These are phyloP conservation scores for Shargacucullia verbasci DNA, from an alignment of 2,888 invertebrate species.

Conservation along the genomic window DNA sequence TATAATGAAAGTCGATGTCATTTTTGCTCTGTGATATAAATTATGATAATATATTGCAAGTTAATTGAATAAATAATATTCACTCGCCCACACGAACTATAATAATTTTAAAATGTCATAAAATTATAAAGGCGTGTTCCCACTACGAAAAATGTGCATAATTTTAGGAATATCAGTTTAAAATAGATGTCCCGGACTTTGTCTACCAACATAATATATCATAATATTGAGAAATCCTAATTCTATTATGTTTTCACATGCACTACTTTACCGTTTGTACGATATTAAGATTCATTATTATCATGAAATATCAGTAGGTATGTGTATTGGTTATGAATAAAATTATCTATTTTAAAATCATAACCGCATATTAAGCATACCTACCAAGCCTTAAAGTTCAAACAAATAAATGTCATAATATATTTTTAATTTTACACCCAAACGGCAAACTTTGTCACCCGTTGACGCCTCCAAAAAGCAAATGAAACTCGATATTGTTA, in stretches of 20 bases:
- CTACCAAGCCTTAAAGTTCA: conserved; percentile 21
- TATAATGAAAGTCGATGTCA: too few species aligned
- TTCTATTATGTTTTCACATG: too few species aligned
- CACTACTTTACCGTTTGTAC: too few species aligned
- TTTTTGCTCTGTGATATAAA: background rate
- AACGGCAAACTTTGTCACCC: conserved; percentile 34
- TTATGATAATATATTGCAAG: conserved; percentile 10
- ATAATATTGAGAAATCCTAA: too few species aligned
- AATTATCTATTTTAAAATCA: conserved; percentile 15
- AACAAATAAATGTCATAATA: conserved; percentile 45
- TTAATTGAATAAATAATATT: conserved; percentile 27
- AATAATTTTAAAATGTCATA: conserved; percentile 36
- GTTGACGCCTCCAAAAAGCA: conserved; percentile 37
- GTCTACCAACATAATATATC: too few species aligned
- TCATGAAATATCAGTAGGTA: too few species aligned
- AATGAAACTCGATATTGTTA: conserved; percentile 49
- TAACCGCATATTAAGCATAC: conserved; percentile 1
- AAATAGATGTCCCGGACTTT: too few species aligned
- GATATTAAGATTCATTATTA: too few species aligned
- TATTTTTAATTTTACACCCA: conserved; percentile 39
- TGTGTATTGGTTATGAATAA: conserved; percentile 10
- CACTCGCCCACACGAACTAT: conserved; percentile 21
- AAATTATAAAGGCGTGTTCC: too few species aligned
- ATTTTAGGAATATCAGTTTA: too few species aligned
- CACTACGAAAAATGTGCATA: too few species aligned